A percentile compares a stretch with the other conserved stretches of the same genome.
These are phyloP conservation scores for Andrena bucephala DNA, from an alignment of 2,888 invertebrate genomes.

Conservation along the genomic window DNA sequence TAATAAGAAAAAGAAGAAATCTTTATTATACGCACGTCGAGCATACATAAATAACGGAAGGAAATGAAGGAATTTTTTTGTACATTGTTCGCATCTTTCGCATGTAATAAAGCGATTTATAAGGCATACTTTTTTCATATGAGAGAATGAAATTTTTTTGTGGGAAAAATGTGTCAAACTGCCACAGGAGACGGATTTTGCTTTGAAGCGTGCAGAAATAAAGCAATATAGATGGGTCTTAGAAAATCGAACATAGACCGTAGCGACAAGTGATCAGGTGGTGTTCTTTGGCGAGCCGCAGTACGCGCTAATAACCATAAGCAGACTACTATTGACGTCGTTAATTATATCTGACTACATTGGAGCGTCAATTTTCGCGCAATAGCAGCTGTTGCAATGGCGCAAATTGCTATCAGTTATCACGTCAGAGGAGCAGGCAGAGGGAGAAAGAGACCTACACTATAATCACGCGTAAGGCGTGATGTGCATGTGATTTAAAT, in stretches of 20 bases:
- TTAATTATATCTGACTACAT: constrained; percentile 45
- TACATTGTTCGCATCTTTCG: too few relatives aligned
- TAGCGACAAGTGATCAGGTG: background rate
- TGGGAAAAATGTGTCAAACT: too few relatives aligned
- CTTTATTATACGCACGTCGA: too few relatives aligned
- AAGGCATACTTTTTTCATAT: too few relatives aligned
- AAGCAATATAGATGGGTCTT: background rate
- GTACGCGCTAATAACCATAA: constrained; percentile 4
- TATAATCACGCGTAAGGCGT: background rate
- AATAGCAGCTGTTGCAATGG: background rate
- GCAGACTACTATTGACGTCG: constrained; percentile 49
- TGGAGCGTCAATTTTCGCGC: constrained; percentile 12
- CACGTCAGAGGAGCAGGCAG: background rate
- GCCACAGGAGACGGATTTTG: background rate
- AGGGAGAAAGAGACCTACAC: background rate
- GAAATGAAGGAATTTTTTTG: too few relatives aligned
- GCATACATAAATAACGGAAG: too few relatives aligned
- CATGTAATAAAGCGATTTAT: too few relatives aligned
- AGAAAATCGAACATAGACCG: background rate
- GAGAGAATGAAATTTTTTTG: too few relatives aligned
- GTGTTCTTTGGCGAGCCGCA: constrained; percentile 32
- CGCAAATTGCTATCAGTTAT: constrained; percentile 20
- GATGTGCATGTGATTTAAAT: constrained; percentile 8
- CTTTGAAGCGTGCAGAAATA: background rate
- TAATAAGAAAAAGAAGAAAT: too few relatives aligned